Evolutionary conservation across 2,797 vertebrate species (phyloP), one percentile per base, ranked within the genome.

Genomic region (Cuculus canorus): DNA sequence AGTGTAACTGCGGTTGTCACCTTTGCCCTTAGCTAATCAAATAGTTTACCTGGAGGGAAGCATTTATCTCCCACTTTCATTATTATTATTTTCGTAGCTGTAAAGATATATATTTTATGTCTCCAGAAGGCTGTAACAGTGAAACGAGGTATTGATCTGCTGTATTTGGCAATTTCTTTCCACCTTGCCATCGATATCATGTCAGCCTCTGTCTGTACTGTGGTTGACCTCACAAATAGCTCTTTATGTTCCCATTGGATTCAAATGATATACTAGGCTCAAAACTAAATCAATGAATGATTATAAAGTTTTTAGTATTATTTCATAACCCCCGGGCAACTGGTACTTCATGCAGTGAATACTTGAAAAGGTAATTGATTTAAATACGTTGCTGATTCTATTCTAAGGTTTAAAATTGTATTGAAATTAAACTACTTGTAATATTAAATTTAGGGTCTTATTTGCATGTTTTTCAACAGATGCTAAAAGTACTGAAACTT

Each of bases 121-220:
- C 98, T 98, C 98, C 97, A 98, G 98, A 98, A 98, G 98, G 98
- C 98, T 98, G 98, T 98, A 99, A 97, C 98, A 97, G 98, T 98
- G 98, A 99, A 99, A 99, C 99, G 98, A 99, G 98, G 98, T 99
- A 99, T 99, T 98, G 99, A 99, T 99, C 99, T 98, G 98, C 98
- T 98, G 98, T 99, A 99, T 99, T 99, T 98, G 99, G 99, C 99
- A 98, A 99, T 99, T 99, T 99, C 99, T 99, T 99, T 98, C 98
- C 98, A 98, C 97, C 97, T 98, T 95, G 96, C 98, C 98, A 99
- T 99, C 99, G 99, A 99, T 99, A 99, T 98, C 98, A 92, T 98
- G 98, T 98, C 98, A 99, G 98, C 98, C 98, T 98, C 98, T 98
- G 97, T 98, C 98, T 98, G 97, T 98, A 98, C 98, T 96, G 97